These are phyloP conservation scores for Clarias macrocephalus DNA, from an alignment of 2,113 vertebrate genomes.

Conservation along the genomic window DNA sequence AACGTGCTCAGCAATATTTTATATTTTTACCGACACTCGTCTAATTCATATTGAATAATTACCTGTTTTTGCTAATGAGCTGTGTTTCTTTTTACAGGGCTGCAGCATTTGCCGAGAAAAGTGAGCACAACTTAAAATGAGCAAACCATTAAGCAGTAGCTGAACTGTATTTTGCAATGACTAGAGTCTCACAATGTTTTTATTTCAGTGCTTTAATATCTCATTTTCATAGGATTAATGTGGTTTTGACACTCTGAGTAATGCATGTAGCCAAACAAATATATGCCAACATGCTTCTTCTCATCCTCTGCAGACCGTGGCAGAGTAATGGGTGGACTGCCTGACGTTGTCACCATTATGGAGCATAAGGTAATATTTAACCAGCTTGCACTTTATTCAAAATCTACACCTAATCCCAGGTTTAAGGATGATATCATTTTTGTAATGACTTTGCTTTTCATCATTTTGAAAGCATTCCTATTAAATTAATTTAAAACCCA, in stretches of 20 bases:
- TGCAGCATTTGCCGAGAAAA: slow-evolving; percentile 95
- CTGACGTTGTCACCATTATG: slow-evolving; percentile 98
- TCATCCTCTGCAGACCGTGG: slow-evolving; percentile 82
- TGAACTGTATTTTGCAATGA: not conserved
- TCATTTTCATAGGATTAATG: not conserved
- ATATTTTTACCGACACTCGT: not conserved
- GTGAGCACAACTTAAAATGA: slow-evolving; percentile 76
- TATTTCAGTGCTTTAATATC: not conserved
- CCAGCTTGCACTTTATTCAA: not conserved
- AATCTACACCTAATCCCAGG: not conserved
- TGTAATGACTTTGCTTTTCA: not conserved
- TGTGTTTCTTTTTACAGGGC: slow-evolving; percentile 75
- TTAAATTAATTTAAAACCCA: not conserved
- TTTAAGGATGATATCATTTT: not conserved
- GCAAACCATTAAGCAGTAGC: not conserved
- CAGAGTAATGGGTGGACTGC: slow-evolving; percentile 91
- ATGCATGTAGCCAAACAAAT: not conserved
- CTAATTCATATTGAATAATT: not conserved
- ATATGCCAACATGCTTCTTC: not conserved
- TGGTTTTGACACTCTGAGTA: not conserved
- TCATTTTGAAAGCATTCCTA: not conserved
- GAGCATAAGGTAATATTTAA: slow-evolving; percentile 87
- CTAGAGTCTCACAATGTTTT: not conserved
- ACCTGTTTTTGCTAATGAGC: slow-evolving; percentile 2
- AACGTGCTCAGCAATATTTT: not conserved